A percentile compares a stretch with the other conserved stretches of the same genome.
Conservation (phyloP, 1,140 invertebrate species). For the Drosophila suzukii region DNA sequence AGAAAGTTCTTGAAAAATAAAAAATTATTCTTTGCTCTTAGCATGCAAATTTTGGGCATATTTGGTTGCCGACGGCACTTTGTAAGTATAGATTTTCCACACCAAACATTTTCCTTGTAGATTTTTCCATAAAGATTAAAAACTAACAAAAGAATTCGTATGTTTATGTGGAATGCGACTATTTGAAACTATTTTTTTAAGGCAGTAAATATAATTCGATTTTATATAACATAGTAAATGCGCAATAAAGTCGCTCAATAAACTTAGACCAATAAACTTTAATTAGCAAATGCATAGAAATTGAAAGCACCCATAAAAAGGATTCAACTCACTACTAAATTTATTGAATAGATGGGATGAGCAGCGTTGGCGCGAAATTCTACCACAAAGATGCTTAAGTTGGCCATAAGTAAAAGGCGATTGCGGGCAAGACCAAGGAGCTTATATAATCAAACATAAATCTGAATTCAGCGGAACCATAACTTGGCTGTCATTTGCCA, state of each 20-base stretch:
- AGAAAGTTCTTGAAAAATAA: no score
- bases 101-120: no score
- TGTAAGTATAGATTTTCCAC: no score
- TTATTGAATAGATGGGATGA: not conserved
- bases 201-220: no score
- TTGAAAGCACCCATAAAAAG: conserved; percentile 9
- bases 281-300: conserved; percentile 6
- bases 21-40: no score
- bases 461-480: conserved; percentile 29
- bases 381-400: not conserved
- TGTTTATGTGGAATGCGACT: no score
- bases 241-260: not conserved
- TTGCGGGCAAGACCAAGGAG: not conserved
- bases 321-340: not conserved
- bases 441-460: conserved; percentile 31
- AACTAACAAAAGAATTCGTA: no score
- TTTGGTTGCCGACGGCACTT: no score
- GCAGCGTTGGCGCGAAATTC: not conserved
- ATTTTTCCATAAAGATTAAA: no score
- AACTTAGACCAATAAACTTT: not conserved
- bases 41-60: no score
- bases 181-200: no score
- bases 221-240: no score
- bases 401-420: not conserved
- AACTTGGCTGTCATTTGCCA: conserved; percentile 35